Base-by-base conservation (phyloP, 1,140 invertebrate genomes). In the Pogonomyrmex barbatus region DNA sequence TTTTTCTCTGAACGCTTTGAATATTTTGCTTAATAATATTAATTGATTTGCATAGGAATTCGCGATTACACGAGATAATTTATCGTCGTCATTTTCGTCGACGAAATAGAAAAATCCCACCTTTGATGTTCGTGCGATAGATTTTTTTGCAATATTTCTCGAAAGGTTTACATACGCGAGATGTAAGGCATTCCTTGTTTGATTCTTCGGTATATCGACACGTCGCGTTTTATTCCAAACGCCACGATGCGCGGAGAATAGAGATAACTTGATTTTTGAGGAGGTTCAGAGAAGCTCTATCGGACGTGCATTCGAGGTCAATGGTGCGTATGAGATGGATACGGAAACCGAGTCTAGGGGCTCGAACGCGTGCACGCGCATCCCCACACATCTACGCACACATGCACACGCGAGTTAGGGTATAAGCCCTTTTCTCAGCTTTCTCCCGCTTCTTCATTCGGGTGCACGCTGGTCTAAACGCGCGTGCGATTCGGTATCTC, bases 311-410 rank as follows among this genome's bases (percentile, higher is more conserved):
- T 94, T 94, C 93, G 92, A 93, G 94, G 92, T 94, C 95, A 95
- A 95, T 95, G 94, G 93, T 85, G 93, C 93, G 95, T 94, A 92
- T 91, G 85, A 90, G 92, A 95, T 95, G 94, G 92, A 95, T 95
- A 94, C 93, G 92, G 93, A 94, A 93, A 87, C 91, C 77, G 78
- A 52, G 58, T 36, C n/a, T 65, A 42, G 30, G 71, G 82, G 58
- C 56, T 30, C 30, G 39, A 42, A 30, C 9, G 73, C n/a, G 75
- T 12, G n/a, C 36, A 12, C 45, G 52, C 30, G 68, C 30, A 33
- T n/a, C 52, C 52, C 58, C 30, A 30, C 36, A 9, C 62, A 14
- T 62, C 45, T 36, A 36, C 70, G 33, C 81, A 88, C 77, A 87
- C 70, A 87, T 83, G 83, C 75, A 86, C 54, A 52, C 70, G 45